Evolutionary conservation across 2,797 vertebrate genomes (phyloP), one percentile per base, ranked within the genome.

Genomic region (Rhinophrynus dorsalis): DNA sequence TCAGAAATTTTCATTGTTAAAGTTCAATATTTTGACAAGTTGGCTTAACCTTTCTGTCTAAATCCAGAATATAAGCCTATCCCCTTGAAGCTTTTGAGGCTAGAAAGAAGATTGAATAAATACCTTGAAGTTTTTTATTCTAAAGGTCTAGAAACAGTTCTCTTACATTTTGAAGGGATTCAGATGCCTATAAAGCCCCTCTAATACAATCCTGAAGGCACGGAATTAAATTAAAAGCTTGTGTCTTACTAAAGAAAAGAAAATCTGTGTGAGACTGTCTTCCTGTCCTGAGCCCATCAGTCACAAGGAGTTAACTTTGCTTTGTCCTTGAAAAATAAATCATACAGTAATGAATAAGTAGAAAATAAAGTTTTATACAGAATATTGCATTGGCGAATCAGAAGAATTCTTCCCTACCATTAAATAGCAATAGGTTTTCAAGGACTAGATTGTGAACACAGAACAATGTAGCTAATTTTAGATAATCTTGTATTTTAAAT

Each of bases 1-100:
- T 52, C 61, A 21, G 55, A 52, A 35, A 44, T 38, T 48, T 44
- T 51, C 37, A 35, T 20, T 66, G 61, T 66, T 40, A 15, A 66
- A 52, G 33, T 58, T 65, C 61, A 59, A 38, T 52, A 73, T 51
- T 73, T 66, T 73, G 69, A 73, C 69, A 72, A 60, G 60, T 45
- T 72, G 51, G 62, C 48, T 66, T 73, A 73, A 73, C 69, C 61
- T 73, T 61, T 61, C 33, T 37, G 48, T 37, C 15, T 56, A 66
- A 73, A 66, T 54, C 52, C 54, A 52, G 42, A 58, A 44, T 44
- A 42, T 8, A 42, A 66, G 45, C 62, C 21, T 57, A 59, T 73
- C 62, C 62, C 45, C 62, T 57, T 32, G 37, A 73, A 65, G 62
- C 69, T 59, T 59, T 44, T 9, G n/a, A 66, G 62, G 37, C 67